Conservation (phyloP, 2,113 vertebrate species). For the Eretmochelys imbricata region DNA sequence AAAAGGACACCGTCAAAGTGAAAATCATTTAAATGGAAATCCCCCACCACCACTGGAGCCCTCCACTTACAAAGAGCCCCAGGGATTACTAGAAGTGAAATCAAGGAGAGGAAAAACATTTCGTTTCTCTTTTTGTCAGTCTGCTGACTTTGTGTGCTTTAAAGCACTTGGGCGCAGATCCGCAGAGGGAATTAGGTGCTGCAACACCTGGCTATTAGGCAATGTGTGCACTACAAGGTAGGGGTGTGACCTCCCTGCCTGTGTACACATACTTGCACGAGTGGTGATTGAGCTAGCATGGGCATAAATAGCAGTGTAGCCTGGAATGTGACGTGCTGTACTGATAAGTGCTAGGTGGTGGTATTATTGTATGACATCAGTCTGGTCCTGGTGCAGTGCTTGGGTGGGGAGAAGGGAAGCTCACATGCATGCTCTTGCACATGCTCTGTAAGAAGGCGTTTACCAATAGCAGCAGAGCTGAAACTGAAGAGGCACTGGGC, state of each 20-base stretch:
- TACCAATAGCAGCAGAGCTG: not conserved
- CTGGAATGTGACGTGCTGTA: not conserved
- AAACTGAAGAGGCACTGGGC: not conserved
- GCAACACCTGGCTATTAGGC: not conserved
- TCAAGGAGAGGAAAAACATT: not conserved
- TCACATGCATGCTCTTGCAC: not conserved
- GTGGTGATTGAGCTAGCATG: not conserved
- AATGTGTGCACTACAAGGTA: not conserved
- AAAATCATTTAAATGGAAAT: conserved; percentile 7
- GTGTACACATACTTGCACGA: not conserved
- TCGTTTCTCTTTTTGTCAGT: not conserved
- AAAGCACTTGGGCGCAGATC: not conserved
- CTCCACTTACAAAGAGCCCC: not conserved
- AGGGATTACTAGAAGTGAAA: not conserved
- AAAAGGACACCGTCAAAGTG: not conserved
- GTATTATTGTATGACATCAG: not conserved
- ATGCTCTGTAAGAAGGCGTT: not conserved
- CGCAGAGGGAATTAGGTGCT: not conserved
- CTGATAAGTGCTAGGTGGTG: not conserved
- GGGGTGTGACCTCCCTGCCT: not conserved
- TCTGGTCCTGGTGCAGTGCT: not conserved
- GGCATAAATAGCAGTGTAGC: not conserved
- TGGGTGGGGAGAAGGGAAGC: not conserved
- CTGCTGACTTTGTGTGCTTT: not conserved
- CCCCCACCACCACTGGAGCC: too few species aligned